Percentiles rank a stretch among this genome's conserved stretches.
These are phyloP conservation scores for Phalacrocorax pelagicus DNA, from an alignment of 2,113 vertebrate species.

Conservation along the genomic window DNA sequence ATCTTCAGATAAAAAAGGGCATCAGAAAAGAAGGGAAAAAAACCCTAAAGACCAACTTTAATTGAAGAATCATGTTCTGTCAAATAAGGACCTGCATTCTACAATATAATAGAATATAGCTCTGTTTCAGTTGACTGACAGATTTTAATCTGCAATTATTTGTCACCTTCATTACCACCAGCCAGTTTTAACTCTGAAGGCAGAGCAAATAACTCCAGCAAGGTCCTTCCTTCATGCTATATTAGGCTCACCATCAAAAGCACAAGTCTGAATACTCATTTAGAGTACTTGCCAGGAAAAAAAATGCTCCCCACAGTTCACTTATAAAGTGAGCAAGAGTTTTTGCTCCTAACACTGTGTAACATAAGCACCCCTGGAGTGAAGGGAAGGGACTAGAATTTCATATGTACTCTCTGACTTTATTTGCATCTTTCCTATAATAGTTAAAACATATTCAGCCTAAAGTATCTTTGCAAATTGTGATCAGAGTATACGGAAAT, in stretches of 20 bases:
- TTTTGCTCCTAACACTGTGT: not conserved
- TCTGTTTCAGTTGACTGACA: not conserved
- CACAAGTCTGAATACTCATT: not conserved
- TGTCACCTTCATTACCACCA: not conserved
- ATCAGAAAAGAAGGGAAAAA: not conserved
- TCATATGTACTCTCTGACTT: not conserved
- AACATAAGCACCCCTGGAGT: not conserved
- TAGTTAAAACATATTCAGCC: not conserved
- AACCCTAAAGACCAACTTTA: not conserved
- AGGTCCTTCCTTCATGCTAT: not conserved
- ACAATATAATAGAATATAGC: not conserved
- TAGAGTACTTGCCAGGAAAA: not conserved
- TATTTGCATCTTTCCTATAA: not conserved
- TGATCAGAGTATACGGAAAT: not conserved
- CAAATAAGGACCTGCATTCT: not conserved
- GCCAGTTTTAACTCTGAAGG: not conserved
- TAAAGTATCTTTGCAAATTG: not conserved
- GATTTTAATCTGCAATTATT: not conserved
- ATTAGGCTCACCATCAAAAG: not conserved
- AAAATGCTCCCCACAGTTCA: rapidly evolving
- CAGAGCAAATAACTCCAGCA: not conserved
- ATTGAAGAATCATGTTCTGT: not conserved
- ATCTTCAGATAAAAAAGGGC: not conserved
- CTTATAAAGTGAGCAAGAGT: not conserved
- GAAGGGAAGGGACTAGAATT: not conserved